Conservation (phyloP, 2,113 vertebrate species). For the Cottus gobio region DNA sequence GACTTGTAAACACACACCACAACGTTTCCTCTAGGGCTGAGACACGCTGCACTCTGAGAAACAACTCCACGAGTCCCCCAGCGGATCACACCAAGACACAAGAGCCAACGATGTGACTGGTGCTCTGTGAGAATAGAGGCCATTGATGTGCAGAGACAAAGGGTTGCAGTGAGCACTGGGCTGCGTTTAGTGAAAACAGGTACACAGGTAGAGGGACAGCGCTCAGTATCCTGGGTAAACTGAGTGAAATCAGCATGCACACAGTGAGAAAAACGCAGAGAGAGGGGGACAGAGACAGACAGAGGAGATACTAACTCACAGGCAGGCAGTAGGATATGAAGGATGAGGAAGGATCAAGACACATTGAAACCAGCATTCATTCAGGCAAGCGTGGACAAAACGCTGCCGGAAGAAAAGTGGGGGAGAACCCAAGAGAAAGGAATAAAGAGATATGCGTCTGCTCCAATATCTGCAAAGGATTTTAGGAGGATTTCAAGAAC, state of each 20-base stretch:
- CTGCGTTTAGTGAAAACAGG: conserved; percentile 47
- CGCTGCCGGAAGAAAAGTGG: neutral
- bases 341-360: conserved; percentile 3
- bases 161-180: conserved; percentile 29
- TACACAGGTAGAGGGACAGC: conserved; percentile 45
- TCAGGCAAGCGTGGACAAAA: conserved; percentile 32
- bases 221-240: conserved; percentile 41
- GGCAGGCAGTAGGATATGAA: neutral
- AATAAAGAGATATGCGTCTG: neutral
- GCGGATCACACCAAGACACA: conserved; percentile 42
- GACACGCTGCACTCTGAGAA: conserved; percentile 36
- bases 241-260: conserved; percentile 32
- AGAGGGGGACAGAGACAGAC: neutral
- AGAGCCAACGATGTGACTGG: conserved; percentile 39
- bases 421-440: neutral
- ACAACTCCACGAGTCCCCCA: conserved; percentile 29
- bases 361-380: conserved; percentile 1
- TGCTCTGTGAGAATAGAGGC: conserved; percentile 33
- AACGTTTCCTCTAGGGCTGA: conserved; percentile 39
- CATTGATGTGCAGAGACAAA: conserved; percentile 62
- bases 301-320: conserved; percentile 18
- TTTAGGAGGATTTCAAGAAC: conserved; percentile 70
- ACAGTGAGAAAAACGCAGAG: neutral
- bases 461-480: neutral
- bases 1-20: conserved; percentile 23